Evolutionary conservation across 2,888 invertebrate species (phyloP).

Genomic region (Epirrhoe alternata): DNA sequence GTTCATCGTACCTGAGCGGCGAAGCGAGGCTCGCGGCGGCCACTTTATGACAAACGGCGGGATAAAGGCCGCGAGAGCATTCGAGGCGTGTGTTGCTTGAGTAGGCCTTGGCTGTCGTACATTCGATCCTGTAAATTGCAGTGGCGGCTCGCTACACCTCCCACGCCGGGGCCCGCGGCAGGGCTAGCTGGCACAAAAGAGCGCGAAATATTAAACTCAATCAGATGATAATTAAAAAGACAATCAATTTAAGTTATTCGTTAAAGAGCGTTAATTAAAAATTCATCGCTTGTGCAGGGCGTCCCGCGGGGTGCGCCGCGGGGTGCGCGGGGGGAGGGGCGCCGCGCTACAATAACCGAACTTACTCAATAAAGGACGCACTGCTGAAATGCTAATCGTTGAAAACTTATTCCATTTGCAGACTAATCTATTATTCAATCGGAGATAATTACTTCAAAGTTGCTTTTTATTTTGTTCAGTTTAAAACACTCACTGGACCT

Average conservation of each 20-base stretch:
- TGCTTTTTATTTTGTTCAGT: slow-evolving; percentile 27
- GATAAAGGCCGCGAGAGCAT: slow-evolving; percentile 29
- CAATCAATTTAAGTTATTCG: slow-evolving; percentile 38
- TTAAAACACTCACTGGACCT: slow-evolving; percentile 10
- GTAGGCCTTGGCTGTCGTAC: slow-evolving; percentile 39
- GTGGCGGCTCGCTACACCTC: slow-evolving; percentile 8
- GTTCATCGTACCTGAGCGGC: slow-evolving; percentile 28
- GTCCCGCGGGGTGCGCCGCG: not conserved
- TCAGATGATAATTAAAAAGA: slow-evolving; percentile 49
- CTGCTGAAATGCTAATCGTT: slow-evolving; percentile 43
- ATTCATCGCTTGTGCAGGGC: slow-evolving; percentile 16
- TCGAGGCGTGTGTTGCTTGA: slow-evolving; percentile 27
- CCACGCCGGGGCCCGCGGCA: not conserved
- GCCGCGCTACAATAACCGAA: slow-evolving; percentile 29
- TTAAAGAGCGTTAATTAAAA: slow-evolving; percentile 41
- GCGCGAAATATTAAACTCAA: slow-evolving; percentile 46
- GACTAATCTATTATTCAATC: slow-evolving; percentile 45
- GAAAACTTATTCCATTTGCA: slow-evolving; percentile 45
- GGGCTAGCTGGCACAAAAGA: slow-evolving; percentile 29
- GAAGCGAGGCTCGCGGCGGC: slow-evolving; percentile 8
- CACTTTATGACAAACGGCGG: slow-evolving; percentile 36
- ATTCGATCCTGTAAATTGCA: slow-evolving; percentile 37
- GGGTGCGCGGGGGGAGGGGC: slow-evolving; percentile 8
- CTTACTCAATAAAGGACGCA: slow-evolving; percentile 40
- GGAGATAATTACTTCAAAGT: slow-evolving; percentile 42